A percentile compares a stretch with the other conserved stretches of the same genome.
phyloP scores from a whole-genome alignment of 2,797 vertebrate species.

The Anolis apletophallus region DNA sequence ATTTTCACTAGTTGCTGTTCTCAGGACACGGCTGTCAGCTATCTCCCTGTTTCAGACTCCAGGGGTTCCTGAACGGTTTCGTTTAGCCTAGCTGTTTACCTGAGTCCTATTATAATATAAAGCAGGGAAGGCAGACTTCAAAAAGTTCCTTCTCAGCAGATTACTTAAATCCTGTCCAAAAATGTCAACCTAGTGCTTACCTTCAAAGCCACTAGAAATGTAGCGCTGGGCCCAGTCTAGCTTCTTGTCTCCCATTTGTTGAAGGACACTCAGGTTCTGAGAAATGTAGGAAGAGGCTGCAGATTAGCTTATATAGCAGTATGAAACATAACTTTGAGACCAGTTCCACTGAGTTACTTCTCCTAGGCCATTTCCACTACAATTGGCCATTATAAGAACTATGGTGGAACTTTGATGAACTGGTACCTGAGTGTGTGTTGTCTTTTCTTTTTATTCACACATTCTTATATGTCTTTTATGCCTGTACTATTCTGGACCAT shows the following conservation, averaged over 20 bases:
- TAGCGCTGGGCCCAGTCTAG: constrained; percentile 88
- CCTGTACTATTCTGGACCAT: no score
- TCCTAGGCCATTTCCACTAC: not conserved
- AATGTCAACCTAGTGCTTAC: constrained; percentile 70
- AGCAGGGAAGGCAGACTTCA: not conserved
- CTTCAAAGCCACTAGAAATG: constrained; percentile 89
- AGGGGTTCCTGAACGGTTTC: not conserved
- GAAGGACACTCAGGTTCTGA: constrained; percentile 88
- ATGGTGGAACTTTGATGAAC: not conserved
- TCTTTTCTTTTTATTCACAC: not conserved
- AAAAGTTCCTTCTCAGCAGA: not conserved
- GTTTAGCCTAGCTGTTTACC: not conserved
- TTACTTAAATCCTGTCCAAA: not conserved
- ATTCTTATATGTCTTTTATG: not conserved
- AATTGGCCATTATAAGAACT: not conserved
- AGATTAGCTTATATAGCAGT: not conserved
- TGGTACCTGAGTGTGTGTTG: not conserved
- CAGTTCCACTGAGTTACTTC: not conserved
- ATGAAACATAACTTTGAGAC: not conserved
- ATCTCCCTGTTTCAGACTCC: not conserved
- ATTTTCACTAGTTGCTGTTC: not conserved
- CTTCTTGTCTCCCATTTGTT: constrained; percentile 87
- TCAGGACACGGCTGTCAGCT: not conserved
- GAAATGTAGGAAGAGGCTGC: constrained; percentile 40
- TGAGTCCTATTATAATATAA: not conserved